Percentiles rank a stretch among this genome's conserved stretches.
These are phyloP conservation scores for Ephialtes manifestator DNA, from an alignment of 2,888 invertebrate genomes.

Conservation along the genomic window DNA sequence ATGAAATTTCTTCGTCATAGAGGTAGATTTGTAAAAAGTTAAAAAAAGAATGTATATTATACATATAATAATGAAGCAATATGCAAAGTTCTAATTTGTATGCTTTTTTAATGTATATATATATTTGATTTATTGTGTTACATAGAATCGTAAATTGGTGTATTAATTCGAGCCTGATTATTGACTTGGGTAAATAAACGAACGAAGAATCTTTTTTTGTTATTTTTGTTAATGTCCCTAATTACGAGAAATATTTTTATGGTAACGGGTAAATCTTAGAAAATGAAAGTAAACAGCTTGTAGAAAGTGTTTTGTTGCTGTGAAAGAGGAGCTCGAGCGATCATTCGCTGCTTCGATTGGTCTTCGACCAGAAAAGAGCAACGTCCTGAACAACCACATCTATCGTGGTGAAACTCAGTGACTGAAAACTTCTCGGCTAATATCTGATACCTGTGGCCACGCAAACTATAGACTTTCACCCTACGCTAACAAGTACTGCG, in stretches of 20 bases:
- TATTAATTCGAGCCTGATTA: no score
- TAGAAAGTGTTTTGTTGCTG: constrained; percentile 44
- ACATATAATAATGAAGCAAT: no score
- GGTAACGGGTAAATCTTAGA: neutral
- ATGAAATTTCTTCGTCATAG: no score
- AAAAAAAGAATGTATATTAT: no score
- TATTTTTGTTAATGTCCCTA: neutral
- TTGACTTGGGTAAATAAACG: no score
- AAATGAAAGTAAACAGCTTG: constrained; percentile 31
- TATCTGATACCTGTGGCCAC: constrained; percentile 18
- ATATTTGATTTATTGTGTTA: no score
- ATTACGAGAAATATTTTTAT: neutral
- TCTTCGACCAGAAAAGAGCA: constrained; percentile 16
- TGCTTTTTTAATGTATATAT: no score
- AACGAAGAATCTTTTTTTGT: no score
- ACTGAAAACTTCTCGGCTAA: constrained; percentile 8
- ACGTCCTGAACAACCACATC: neutral
- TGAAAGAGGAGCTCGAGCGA: constrained; percentile 14
- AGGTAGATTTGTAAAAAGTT: no score
- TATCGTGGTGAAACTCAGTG: constrained; percentile 27
- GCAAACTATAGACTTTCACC: constrained; percentile 47
- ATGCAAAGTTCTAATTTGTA: no score
- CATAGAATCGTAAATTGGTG: no score
- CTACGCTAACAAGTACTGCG: neutral
- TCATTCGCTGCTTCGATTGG: constrained; percentile 8